These are phyloP conservation scores for Diuraphis noxia DNA, from an alignment of 1,140 invertebrate genomes.

Conservation along the genomic window DNA sequence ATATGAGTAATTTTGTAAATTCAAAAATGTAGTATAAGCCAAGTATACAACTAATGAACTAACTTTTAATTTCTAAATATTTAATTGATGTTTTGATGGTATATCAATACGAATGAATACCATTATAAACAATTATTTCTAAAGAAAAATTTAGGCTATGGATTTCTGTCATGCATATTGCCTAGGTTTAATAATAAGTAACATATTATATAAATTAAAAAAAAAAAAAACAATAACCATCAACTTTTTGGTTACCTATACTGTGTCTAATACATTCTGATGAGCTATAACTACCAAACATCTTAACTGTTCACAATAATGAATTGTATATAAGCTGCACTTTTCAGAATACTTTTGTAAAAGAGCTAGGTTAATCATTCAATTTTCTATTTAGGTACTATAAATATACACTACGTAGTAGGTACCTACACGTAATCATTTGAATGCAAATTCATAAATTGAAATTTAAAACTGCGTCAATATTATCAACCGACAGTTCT, in stretches of 20 bases:
- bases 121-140: neutral
- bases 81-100: neutral
- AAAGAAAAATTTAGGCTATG: neutral
- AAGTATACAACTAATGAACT: neutral
- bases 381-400: neutral
- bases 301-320: neutral
- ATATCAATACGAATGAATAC: neutral
- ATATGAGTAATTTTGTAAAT: neutral
- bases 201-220: neutral
- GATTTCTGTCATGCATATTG: neutral
- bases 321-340: neutral
- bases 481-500: neutral
- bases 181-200: neutral
- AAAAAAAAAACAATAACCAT: neutral
- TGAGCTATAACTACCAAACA: too few species aligned
- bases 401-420: neutral
- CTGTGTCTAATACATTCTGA: neutral
- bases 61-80: neutral
- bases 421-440: neutral
- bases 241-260: neutral
- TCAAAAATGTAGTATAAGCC: too few species aligned
- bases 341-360: neutral
- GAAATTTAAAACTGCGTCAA: neutral
- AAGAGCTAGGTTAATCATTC: neutral
- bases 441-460: neutral